phyloP scores from a whole-genome alignment of 92 coral and sea anemone genomes.

The Blastomussa wellsi region DNA sequence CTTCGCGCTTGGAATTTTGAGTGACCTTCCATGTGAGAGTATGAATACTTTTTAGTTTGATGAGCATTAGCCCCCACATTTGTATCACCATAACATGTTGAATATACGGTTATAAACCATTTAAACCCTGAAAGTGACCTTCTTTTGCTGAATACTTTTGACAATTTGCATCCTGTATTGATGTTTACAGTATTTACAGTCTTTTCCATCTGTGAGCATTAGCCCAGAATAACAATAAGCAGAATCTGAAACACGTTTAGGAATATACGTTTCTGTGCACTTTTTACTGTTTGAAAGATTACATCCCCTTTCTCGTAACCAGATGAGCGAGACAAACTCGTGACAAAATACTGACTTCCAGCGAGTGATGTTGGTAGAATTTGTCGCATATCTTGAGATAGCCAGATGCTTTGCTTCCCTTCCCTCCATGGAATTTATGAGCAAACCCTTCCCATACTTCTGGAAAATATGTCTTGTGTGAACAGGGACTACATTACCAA shows the following conservation, averaged over 20 bases:
- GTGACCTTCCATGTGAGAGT: too few species aligned
- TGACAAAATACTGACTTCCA: slow-evolving; percentile 50
- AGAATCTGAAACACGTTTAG: slow-evolving; percentile 34
- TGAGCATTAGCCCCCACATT: too few species aligned
- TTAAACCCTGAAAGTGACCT: slow-evolving; percentile 14
- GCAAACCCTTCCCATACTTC: slow-evolving; percentile 52
- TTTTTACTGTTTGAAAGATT: slow-evolving; percentile 37
- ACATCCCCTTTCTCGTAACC: slow-evolving; percentile 49
- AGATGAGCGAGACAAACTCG: slow-evolving; percentile 48
- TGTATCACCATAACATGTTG: too few species aligned
- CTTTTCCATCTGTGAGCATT: slow-evolving; percentile 31
- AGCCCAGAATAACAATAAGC: slow-evolving; percentile 51
- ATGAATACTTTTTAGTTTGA: too few species aligned
- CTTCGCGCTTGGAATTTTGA: too few species aligned
- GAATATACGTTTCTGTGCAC: slow-evolving; percentile 46
- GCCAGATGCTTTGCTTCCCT: slow-evolving; percentile 54
- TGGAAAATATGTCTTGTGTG: slow-evolving; percentile 43
- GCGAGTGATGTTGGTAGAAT: slow-evolving; percentile 39
- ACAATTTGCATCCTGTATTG: slow-evolving; percentile 53
- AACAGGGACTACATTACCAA: slow-evolving; percentile 48
- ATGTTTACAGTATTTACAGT: slow-evolving; percentile 47
- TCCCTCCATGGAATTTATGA: slow-evolving; percentile 49
- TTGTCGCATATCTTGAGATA: slow-evolving; percentile 50
- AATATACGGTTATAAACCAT: too few species aligned
- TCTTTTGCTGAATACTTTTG: slow-evolving; percentile 35